Evolutionary conservation across 1,140 invertebrate species (phyloP), one percentile per base, ranked within the genome.

Genomic region (Uloborus diversus): DNA sequence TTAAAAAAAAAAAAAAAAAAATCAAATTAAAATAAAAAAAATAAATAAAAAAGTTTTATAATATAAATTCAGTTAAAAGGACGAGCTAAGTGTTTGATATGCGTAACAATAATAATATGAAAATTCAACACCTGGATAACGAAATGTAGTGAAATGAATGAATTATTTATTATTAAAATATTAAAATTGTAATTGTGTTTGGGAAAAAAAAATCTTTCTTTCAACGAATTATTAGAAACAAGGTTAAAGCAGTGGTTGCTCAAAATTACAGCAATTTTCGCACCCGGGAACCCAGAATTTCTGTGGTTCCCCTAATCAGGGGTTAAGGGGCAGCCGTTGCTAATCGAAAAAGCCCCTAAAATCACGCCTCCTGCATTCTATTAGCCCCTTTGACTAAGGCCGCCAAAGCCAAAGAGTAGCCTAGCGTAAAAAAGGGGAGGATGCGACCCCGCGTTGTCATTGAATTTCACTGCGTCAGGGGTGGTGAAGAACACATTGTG

Each of bases 181-280:
- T n/a, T n/a, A n/a, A n/a, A n/a, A n/a, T n/a, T n/a, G n/a, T n/a
- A n/a, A n/a, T n/a, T n/a, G n/a, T n/a, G n/a, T n/a, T n/a, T n/a
- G n/a, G n/a, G n/a, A n/a, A n/a, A n/a, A n/a, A n/a, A n/a, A n/a
- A n/a, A n/a, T n/a, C n/a, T n/a, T n/a, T n/a, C n/a, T n/a, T n/a
- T n/a, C n/a, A n/a, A n/a, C n/a, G n/a, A n/a, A n/a, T n/a, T 33
- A 25, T 57, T 37, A 37, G 49, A 27, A 32, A 61, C 56, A 73
- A 61, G 53, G 32, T 61, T 28, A 61, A 17, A 5, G 25, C 0
- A n/a, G 23, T 57, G 35, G 69, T 30, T 47, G 65, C 53, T 32
- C 53, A 27, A 25, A 61, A 73, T 73, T 73, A 73, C 56, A 27
- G 69, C 51, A 61, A 73, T 59, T 73, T 73, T 73, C 56, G 69